A percentile compares a stretch with the other conserved stretches of the same genome.
Evolutionary conservation across 1,140 invertebrate species (phyloP).

Genomic region (Theocolax elegans): DNA sequence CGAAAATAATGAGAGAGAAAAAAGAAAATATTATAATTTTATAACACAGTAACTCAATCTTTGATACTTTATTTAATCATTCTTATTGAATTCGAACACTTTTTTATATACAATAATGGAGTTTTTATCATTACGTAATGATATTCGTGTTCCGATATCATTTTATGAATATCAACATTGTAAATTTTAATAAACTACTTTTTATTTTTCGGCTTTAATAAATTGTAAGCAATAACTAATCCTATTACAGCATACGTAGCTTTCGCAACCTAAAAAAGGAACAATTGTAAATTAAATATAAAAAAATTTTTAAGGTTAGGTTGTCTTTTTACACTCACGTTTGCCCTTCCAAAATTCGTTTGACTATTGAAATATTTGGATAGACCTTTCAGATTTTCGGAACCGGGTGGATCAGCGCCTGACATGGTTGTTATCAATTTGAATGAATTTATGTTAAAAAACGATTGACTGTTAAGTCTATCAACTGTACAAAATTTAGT

Average conservation of each 20-base stretch:
- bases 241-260: slow-evolving; percentile 41
- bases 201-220: slow-evolving; percentile 49
- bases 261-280: slow-evolving; percentile 47
- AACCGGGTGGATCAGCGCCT: slow-evolving; percentile 41
- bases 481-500: neutral
- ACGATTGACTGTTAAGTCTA: neutral
- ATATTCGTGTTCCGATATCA: slow-evolving; percentile 27
- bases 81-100: neutral
- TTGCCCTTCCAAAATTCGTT: slow-evolving; percentile 57
- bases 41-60: neutral
- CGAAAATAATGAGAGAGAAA: too few species aligned
- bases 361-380: slow-evolving; percentile 58
- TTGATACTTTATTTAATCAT: slow-evolving; percentile 28
- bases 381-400: slow-evolving; percentile 54
- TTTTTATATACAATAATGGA: neutral
- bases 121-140: slow-evolving; percentile 30
- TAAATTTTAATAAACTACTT: neutral
- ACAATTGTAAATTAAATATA: neutral
- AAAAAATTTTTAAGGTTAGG: slow-evolving; percentile 21
- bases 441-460: neutral
- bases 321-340: slow-evolving; percentile 54
- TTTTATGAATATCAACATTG: neutral
- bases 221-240: slow-evolving; percentile 36
- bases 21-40: slow-evolving; percentile 14
- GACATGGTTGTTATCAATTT: slow-evolving; percentile 46